Percentiles rank a stretch among this genome's conserved stretches.
Evolutionary conservation across 2,888 invertebrate species (phyloP).

Genomic region (Caradrina kadenii): DNA sequence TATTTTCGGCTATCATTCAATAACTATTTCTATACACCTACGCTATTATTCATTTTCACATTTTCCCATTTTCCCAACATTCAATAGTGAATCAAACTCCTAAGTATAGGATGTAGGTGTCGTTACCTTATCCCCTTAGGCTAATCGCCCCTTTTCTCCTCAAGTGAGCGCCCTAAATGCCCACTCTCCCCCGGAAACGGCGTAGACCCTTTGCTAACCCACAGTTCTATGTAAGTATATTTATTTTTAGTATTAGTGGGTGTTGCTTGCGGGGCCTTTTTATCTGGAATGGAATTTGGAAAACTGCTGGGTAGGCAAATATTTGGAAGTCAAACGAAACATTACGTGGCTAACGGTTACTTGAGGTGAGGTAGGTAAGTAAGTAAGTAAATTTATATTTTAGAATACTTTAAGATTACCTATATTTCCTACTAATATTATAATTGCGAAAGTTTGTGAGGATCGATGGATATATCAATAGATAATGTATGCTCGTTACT

Average conservation of each 20-base stretch:
- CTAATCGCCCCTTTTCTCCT: slow-evolving; percentile 59
- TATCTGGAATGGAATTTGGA: background rate
- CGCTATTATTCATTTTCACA: slow-evolving; percentile 8
- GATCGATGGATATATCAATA: too few relatives aligned
- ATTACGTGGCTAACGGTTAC: too few relatives aligned
- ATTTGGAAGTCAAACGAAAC: too few relatives aligned
- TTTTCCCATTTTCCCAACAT: slow-evolving; percentile 8
- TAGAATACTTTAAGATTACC: background rate
- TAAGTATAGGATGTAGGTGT: slow-evolving; percentile 53
- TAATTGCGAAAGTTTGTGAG: too few relatives aligned
- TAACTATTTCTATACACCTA: slow-evolving; percentile 1
- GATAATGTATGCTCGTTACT: too few relatives aligned
- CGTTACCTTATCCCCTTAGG: slow-evolving; percentile 55
- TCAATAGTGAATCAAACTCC: slow-evolving; percentile 28
- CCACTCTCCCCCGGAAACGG: slow-evolving; percentile 49
- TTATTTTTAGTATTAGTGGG: slow-evolving; percentile 18
- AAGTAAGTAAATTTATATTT: background rate
- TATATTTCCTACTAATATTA: too few relatives aligned
- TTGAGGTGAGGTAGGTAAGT: too few relatives aligned
- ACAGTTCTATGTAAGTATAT: slow-evolving; percentile 19
- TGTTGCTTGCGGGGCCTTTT: slow-evolving; percentile 15
- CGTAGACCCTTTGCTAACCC: slow-evolving; percentile 38
- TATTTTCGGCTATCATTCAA: background rate
- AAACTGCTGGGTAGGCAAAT: background rate
- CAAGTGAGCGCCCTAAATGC: slow-evolving; percentile 58